phyloP scores from a whole-genome alignment of 2,888 invertebrate genomes.

The Campopleginae sp. region DNA sequence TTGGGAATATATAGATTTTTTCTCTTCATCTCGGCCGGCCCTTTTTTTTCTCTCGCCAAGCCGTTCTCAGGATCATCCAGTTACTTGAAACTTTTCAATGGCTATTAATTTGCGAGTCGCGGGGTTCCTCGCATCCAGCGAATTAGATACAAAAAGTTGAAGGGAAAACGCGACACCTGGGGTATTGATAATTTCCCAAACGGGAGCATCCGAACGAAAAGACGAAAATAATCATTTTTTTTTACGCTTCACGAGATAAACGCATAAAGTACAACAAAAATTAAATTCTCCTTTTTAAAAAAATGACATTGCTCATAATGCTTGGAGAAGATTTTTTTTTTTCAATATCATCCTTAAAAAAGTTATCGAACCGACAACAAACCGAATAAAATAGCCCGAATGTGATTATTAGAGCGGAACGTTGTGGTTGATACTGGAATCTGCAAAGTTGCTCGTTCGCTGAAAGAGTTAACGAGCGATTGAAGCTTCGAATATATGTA shows the following conservation, averaged over 20 bases:
- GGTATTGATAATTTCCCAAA: background rate
- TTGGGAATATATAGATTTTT: conserved; percentile 13
- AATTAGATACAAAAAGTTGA: conserved; percentile 16
- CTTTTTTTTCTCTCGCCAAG: conserved; percentile 7
- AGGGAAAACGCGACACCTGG: background rate
- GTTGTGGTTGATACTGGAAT: conserved; percentile 64
- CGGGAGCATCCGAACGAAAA: background rate
- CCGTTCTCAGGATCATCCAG: conserved; percentile 39
- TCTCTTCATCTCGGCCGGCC: background rate
- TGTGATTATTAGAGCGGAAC: conserved; percentile 43
- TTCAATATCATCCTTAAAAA: background rate
- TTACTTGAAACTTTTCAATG: conserved; percentile 40
- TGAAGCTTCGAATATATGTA: conserved; percentile 3
- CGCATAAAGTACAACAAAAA: background rate
- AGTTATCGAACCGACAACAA: background rate
- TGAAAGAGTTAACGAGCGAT: conserved; percentile 48
- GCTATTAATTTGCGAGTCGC: conserved; percentile 47
- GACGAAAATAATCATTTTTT: background rate
- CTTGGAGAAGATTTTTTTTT: background rate
- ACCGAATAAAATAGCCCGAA: conserved; percentile 18
- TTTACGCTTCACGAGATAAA: background rate
- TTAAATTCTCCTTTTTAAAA: background rate
- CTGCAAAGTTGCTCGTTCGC: conserved; percentile 32
- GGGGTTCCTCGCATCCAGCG: conserved; percentile 17
- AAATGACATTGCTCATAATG: background rate